phyloP scores from a whole-genome alignment of 2,113 vertebrate species.

The Lophius piscatorius region DNA sequence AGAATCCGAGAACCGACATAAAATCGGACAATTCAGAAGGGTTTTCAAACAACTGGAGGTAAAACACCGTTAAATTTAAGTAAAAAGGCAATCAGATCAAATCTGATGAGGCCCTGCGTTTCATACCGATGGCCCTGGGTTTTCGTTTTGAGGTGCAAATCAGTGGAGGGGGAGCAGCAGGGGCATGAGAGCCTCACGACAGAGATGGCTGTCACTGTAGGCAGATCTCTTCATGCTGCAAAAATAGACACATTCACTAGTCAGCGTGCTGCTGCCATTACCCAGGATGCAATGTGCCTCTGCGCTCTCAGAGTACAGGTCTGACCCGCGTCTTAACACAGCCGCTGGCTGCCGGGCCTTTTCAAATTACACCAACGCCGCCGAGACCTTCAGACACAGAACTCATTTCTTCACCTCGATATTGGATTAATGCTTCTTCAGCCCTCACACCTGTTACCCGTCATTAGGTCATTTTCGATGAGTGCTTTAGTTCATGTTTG shows the following conservation, averaged over 20 bases:
- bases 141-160: constrained; percentile 17
- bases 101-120: background rate
- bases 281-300: background rate
- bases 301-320: too few relatives aligned
- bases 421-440: too few relatives aligned
- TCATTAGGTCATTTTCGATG: too few relatives aligned
- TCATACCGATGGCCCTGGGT: constrained; percentile 5
- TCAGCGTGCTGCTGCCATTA: background rate
- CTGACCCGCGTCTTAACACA: too few relatives aligned
- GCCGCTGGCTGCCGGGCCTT: too few relatives aligned
- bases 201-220: background rate
- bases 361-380: too few relatives aligned
- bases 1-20: background rate
- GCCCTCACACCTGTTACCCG: too few relatives aligned
- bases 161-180: constrained; percentile 21
- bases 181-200: background rate
- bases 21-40: background rate
- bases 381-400: too few relatives aligned
- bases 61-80: constrained; percentile 20
- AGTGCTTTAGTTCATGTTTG: too few relatives aligned
- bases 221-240: background rate
- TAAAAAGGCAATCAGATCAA: constrained; percentile 39
- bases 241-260: background rate
- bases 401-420: too few relatives aligned
- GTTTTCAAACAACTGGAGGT: constrained; percentile 8